Conservation (phyloP, 2,113 vertebrate genomes). For the Tiliqua scincoides region DNA sequence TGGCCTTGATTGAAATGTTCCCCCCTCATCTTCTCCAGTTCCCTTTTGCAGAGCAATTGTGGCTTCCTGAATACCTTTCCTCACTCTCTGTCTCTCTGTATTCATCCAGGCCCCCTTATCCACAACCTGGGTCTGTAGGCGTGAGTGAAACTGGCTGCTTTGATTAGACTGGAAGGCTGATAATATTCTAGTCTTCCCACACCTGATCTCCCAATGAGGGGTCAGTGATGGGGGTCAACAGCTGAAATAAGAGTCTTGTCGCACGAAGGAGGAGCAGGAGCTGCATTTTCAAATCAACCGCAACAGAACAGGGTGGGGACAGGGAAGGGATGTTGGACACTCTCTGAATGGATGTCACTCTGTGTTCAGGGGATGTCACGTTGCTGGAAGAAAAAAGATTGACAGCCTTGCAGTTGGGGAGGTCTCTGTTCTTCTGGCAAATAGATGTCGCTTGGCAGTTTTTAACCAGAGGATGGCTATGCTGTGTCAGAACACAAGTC, state of each 20-base stretch:
- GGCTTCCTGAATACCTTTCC: slow-evolving; percentile 28
- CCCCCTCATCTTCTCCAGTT: slow-evolving; percentile 29
- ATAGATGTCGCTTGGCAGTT: neutral
- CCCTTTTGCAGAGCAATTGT: slow-evolving; percentile 28
- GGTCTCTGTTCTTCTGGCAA: neutral
- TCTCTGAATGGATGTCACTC: slow-evolving; percentile 35
- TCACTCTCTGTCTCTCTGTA: slow-evolving; percentile 20
- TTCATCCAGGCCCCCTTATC: slow-evolving; percentile 44
- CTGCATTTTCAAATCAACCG: slow-evolving; percentile 51
- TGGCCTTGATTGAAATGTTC: slow-evolving; percentile 32
- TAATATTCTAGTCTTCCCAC: slow-evolving; percentile 68
- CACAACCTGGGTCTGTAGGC: slow-evolving; percentile 48
- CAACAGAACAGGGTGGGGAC: slow-evolving; percentile 40
- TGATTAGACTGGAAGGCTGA: slow-evolving; percentile 70
- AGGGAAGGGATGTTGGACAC: neutral
- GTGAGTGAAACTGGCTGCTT: slow-evolving; percentile 64
- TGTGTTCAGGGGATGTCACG: slow-evolving; percentile 33
- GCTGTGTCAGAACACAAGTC: too few relatives aligned
- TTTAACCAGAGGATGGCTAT: neutral
- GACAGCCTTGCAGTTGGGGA: neutral
- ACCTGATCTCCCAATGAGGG: slow-evolving; percentile 69
- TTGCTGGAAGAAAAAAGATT: neutral
- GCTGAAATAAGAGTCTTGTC: slow-evolving; percentile 67
- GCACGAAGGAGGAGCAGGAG: slow-evolving; percentile 51
- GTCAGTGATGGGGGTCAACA: slow-evolving; percentile 71